Conservation (phyloP, 2,113 vertebrate genomes). For the Macquaria ambigua region DNA sequence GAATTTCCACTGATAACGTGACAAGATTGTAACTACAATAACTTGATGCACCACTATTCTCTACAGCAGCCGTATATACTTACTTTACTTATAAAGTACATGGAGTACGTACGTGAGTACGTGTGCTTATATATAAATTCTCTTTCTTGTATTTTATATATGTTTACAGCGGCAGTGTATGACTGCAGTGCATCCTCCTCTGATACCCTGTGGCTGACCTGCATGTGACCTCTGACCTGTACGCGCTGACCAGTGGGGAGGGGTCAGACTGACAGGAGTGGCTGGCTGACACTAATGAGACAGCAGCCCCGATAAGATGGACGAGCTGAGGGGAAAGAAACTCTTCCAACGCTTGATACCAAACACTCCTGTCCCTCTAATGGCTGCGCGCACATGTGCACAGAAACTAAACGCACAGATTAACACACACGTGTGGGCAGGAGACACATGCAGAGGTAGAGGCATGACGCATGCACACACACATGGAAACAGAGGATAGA, state of each 20-base stretch:
- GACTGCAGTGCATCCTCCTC: conserved; percentile 19
- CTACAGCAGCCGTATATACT: not conserved
- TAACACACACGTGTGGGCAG: conserved; percentile 2
- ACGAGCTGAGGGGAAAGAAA: conserved; percentile 46
- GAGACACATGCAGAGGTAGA: conserved; percentile 34
- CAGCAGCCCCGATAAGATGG: conserved; percentile 54
- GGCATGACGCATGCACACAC: conserved; percentile 42
- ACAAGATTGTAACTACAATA: not conserved
- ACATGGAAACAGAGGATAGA: conserved; percentile 48
- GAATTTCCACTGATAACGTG: not conserved
- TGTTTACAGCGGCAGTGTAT: not conserved
- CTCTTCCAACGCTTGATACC: conserved; percentile 16
- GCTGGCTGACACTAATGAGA: conserved; percentile 68
- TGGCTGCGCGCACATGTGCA: not conserved
- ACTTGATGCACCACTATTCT: not conserved
- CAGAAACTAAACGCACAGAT: conserved; percentile 6
- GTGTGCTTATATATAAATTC: not conserved
- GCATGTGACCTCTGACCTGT: conserved; percentile 56
- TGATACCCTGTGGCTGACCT: conserved; percentile 43
- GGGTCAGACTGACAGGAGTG: conserved; percentile 48
- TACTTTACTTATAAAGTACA: not conserved
- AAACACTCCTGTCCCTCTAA: conserved; percentile 8
- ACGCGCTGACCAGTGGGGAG: conserved; percentile 16
- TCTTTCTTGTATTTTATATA: not conserved
- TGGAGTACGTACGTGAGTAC: not conserved